Conservation (phyloP, 2,113 vertebrate species). For the Monarcha castaneiventris region DNA sequence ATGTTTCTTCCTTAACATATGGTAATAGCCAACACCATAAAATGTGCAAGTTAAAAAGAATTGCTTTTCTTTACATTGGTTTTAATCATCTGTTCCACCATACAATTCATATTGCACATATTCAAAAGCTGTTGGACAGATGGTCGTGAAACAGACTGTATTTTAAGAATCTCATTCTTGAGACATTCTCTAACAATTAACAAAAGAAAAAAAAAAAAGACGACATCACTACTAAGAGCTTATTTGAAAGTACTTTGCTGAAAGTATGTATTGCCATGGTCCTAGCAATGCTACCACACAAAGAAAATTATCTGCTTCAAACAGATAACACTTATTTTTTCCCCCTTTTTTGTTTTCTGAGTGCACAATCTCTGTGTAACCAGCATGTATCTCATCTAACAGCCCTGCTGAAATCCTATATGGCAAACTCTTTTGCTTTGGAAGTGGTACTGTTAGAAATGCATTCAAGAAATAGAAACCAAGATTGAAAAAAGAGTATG, state of each 20-base stretch:
- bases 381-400: background rate
- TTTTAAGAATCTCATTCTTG: background rate
- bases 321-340: background rate
- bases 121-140: background rate
- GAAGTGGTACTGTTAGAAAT: background rate
- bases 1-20: background rate
- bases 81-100: background rate
- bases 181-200: background rate
- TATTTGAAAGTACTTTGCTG: background rate
- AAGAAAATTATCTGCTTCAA: background rate
- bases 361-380: background rate
- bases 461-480: background rate
- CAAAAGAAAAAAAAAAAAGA: background rate
- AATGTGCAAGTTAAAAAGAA: background rate
- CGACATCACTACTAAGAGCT: background rate
- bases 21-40: background rate
- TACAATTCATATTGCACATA: background rate
- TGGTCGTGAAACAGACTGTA: background rate
- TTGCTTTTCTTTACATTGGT: rapidly evolving
- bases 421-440: background rate
- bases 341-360: background rate
- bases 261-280: background rate
- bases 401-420: background rate
- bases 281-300: background rate
- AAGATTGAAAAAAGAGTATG: background rate